Conservation (phyloP, 1,140 invertebrate species). For the Pseudomyrmex dendroicus region DNA sequence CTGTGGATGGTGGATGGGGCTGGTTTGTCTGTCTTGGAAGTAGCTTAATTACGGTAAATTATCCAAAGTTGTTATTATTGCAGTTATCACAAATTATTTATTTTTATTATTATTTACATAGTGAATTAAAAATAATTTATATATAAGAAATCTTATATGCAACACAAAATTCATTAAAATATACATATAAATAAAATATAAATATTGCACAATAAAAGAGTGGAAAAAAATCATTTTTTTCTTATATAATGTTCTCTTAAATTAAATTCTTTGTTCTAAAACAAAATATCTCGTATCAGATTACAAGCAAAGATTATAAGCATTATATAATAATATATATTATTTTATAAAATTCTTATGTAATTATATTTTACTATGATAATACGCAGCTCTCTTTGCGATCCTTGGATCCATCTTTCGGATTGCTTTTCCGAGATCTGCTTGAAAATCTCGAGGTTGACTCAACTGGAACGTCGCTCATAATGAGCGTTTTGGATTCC, state of each 20-base stretch:
- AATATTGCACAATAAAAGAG: not conserved
- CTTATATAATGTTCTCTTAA: too few relatives aligned
- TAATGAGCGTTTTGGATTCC: conserved; percentile 90
- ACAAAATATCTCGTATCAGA: too few relatives aligned
- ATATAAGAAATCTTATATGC: not conserved
- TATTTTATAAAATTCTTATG: too few relatives aligned
- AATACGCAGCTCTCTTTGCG: conserved; percentile 88
- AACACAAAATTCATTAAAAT: too few relatives aligned
- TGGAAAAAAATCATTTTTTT: not conserved
- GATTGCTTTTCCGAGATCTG: conserved; percentile 90
- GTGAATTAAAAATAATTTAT: not conserved
- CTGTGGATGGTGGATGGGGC: conserved; percentile 92
- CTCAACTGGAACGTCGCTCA: conserved; percentile 90
- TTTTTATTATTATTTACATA: not conserved
- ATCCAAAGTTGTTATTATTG: not conserved
- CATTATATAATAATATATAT: too few relatives aligned
- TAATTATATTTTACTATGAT: too few relatives aligned
- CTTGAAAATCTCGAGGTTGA: conserved; percentile 88
- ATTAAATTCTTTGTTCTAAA: too few relatives aligned
- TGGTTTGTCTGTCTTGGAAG: conserved; percentile 93
- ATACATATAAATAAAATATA: not conserved
- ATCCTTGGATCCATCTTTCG: conserved; percentile 91
- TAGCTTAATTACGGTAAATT: conserved; percentile 91
- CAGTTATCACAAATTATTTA: not conserved
- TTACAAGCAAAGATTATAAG: too few relatives aligned